Evolutionary conservation across 2,888 invertebrate species (phyloP), one percentile per base, ranked within the genome.

Genomic region (Hemithea aestivaria): DNA sequence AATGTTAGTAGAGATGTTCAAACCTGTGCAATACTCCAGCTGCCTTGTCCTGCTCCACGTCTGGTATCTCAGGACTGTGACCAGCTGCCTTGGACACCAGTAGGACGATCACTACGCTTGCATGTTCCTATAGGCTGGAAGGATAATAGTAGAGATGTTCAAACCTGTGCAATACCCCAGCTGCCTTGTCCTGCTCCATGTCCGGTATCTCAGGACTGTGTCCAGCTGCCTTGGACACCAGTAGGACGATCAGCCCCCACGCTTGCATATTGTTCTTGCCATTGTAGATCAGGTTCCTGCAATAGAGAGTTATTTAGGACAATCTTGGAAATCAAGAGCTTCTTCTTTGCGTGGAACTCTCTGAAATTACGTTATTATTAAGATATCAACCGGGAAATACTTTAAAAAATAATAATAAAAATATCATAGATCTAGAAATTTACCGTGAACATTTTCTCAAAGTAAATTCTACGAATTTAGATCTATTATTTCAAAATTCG

Each of bases 231-330:
- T 96, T 97, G 0, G 97, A 96, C 34, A 98, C 91, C 33, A 97
- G 88, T 30, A 98, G 78, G 2, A 98, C 96, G 57, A 97, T 94
- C 30, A 98, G 90, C 1, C 97, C 97, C 93, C 97, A 94, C 0
- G 96, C 96, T 70, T 97, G 97, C 92, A 96, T 94, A 62, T 94
- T 95, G 73, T 96, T 95, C 66, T 95, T 94, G 20, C 96, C 96
- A 91, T 96, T 96, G 84, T 96, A 96, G 43, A 97, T 90, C 36
- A 97, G 84, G 54, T 94, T 94, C 76, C 96, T 97, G 67, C 3
- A 7, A 9, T 25, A 36, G 28, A 20, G 20, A 31, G n/a, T 21
- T 31, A 33, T 26, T n/a, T n/a, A n/a, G n/a, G n/a, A n/a, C n/a
- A n/a, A n/a, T n/a, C n/a, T n/a, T n/a, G n/a, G n/a, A n/a, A n/a